phyloP scores from a whole-genome alignment of 2,888 invertebrate genomes.

The Chromoteleia sp. region DNA sequence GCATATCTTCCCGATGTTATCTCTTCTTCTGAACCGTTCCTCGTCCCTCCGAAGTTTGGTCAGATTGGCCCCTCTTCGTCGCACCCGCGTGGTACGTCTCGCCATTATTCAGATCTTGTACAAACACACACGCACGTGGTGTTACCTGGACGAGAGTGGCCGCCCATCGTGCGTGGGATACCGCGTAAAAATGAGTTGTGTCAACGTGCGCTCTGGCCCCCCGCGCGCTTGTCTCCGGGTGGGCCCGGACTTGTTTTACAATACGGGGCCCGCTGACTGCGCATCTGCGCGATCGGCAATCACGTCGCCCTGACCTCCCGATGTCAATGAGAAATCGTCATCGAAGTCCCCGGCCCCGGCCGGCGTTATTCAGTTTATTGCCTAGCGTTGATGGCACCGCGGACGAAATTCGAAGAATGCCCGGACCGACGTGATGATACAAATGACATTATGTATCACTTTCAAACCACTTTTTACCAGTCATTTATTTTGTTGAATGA shows the following conservation, averaged over 20 bases:
- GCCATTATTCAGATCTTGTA: conserved; percentile 80
- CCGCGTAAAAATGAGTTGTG: conserved; percentile 84
- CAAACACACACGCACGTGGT: conserved; percentile 62
- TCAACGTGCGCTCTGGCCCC: conserved; percentile 81
- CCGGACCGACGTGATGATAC: conserved; percentile 63
- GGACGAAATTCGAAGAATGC: conserved; percentile 67
- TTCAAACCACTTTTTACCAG: conserved; percentile 61
- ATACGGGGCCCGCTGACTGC: conserved; percentile 68
- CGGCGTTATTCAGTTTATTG: conserved; percentile 60
- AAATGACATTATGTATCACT: conserved; percentile 71
- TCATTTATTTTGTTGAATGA: conserved; percentile 65
- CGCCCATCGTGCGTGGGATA: conserved; percentile 82
- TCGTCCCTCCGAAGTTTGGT: too few species aligned
- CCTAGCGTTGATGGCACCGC: conserved; percentile 63
- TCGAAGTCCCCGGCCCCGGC: conserved; percentile 35
- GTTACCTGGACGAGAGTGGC: conserved; percentile 75
- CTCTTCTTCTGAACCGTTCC: too few species aligned
- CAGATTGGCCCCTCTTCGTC: too few species aligned
- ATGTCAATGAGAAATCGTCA: conserved; percentile 70
- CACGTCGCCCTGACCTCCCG: conserved; percentile 55
- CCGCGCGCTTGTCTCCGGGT: conserved; percentile 79
- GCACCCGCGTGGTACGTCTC: conserved; percentile 76
- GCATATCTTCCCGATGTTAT: too few species aligned
- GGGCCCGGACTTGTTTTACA: conserved; percentile 78
- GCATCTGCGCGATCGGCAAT: conserved; percentile 64